Evolutionary conservation across 2,113 vertebrate genomes (phyloP).

Genomic region (Eulemur macaco): DNA sequence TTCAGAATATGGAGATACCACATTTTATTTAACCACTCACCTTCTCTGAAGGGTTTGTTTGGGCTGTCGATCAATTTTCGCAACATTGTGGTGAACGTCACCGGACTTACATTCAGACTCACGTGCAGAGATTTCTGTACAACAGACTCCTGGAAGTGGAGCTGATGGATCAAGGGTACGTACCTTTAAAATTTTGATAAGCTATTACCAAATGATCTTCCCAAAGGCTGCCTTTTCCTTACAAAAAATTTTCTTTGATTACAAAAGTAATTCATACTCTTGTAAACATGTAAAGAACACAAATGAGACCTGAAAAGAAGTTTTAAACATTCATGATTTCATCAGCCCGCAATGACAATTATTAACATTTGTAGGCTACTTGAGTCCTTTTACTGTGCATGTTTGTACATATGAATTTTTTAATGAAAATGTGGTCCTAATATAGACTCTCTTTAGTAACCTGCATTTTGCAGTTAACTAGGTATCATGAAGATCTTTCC

Average conservation of each 20-base stretch:
- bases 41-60: not conserved
- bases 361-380: not conserved
- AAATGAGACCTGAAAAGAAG: not conserved
- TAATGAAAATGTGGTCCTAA: not conserved
- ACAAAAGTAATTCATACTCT: not conserved
- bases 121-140: not conserved
- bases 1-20: not conserved
- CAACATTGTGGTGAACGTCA: not conserved
- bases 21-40: not conserved
- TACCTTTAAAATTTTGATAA: not conserved
- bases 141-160: not conserved
- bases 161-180: not conserved
- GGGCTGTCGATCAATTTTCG: not conserved
- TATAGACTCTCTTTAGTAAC: not conserved
- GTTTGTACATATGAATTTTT: not conserved
- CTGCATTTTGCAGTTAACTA: not conserved
- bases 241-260: not conserved
- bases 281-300: not conserved
- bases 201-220: not conserved
- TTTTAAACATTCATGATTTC: not conserved
- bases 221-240: not conserved
- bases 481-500: not conserved
- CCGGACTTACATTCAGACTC: not conserved
- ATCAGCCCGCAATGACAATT: not conserved
- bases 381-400: not conserved